phyloP scores from a whole-genome alignment of 2,888 invertebrate genomes.

The Gasteruption jaculator region DNA sequence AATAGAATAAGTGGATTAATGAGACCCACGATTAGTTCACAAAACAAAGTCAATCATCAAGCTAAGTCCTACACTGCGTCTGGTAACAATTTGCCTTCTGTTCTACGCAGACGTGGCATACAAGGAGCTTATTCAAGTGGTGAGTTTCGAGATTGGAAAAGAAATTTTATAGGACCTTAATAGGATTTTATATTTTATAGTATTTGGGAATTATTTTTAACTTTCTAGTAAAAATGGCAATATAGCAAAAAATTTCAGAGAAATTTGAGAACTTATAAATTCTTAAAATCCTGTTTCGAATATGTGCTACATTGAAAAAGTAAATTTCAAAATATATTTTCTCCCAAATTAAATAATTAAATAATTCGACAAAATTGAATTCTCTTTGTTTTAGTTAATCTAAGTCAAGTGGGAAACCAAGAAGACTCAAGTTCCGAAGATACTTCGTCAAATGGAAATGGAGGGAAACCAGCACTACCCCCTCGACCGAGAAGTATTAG shows the following conservation, averaged over 20 bases:
- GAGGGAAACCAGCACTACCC: conserved; percentile 58
- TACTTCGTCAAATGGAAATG: conserved; percentile 52
- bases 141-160: too few species aligned
- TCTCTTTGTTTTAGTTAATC: conserved; percentile 57
- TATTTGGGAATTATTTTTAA: conserved; percentile 43
- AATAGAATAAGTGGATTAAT: conserved; percentile 59
- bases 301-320: too few species aligned
- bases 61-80: conserved; percentile 36
- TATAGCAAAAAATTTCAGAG: too few species aligned
- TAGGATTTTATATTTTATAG: background rate
- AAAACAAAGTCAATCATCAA: conserved; percentile 65
- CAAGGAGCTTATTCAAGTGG: conserved; percentile 67
- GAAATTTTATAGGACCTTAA: conserved; percentile 12
- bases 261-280: too few species aligned
- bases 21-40: conserved; percentile 77
- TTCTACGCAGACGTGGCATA: conserved; percentile 59
- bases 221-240: too few species aligned
- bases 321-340: too few species aligned
- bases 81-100: conserved; percentile 43
- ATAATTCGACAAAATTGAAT: conserved; percentile 21
- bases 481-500: conserved; percentile 65
- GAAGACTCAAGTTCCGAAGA: conserved; percentile 83
- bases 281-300: too few species aligned
- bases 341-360: background rate
- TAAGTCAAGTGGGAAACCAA: conserved; percentile 63